Evolutionary conservation across 2,113 vertebrate species (phyloP), one percentile per base, ranked within the genome.

Genomic region (Mesocricetus auratus): DNA sequence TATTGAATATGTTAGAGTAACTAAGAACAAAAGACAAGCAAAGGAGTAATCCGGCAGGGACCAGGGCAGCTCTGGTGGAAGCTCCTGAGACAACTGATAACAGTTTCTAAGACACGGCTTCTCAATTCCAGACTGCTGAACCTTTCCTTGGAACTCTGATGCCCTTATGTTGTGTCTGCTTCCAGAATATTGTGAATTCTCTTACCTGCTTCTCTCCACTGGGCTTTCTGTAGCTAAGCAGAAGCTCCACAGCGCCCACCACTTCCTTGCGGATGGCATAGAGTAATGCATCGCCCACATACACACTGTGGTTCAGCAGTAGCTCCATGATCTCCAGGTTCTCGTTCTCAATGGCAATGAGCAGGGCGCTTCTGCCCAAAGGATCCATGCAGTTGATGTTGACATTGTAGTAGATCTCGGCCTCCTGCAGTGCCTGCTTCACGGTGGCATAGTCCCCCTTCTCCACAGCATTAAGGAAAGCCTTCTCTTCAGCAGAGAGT

Each of bases 311-410:
- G 98, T 98, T 99, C 69, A 99, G 97, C 81, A 99, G 98, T 62
- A 99, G 98, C 98, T 99, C 99, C 99, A 99, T 99, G 97, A 99
- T 99, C 98, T 99, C 99, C 98, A 99, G 97, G 97, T 99, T 99
- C 98, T 99, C 99, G 26, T 99, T 99, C 98, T 99, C 99, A 97
- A 99, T 99, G 98, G 99, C 99, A 92, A 99, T 99, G 97, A 99
- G 99, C 2, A 99, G 99, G 68, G 99, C 99, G 5, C 99, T 99
- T 97, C 99, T 99, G 64, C 99, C 99, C 90, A 99, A 98, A 39
- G 99, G 99, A 98, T 99, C 99, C 98, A 99, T 99, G 62, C 99
- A 99, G 98, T 99, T 99, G 79, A 99, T 99, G 92, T 99, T 99
- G 98, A 99, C 99, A 98, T 99, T 99, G 98, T 99, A 99, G 98